Evolutionary conservation across 2,888 invertebrate species (phyloP).

Genomic region (Drosophila pseudotalamancana): DNA sequence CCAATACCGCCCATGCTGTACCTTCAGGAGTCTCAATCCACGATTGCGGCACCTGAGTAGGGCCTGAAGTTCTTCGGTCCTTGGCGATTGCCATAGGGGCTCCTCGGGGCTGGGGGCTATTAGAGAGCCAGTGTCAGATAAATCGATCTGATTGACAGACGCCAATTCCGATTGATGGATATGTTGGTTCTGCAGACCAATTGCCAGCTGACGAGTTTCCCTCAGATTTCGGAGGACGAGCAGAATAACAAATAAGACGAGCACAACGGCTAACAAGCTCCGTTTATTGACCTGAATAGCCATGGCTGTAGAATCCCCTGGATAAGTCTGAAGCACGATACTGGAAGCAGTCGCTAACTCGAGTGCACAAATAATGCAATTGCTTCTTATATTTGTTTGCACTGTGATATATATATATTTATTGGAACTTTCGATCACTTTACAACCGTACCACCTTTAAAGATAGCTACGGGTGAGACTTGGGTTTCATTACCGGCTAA

Average conservation of each 20-base stretch:
- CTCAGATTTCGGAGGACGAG: constrained; percentile 32
- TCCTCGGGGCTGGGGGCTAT: background rate
- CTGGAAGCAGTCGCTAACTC: background rate
- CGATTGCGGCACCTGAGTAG: constrained; percentile 70
- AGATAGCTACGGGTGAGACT: constrained; percentile 13
- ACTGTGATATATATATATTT: background rate
- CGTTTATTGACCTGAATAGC: constrained; percentile 16
- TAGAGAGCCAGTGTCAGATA: background rate
- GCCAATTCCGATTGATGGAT: fast-evolving
- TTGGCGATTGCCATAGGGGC: background rate
- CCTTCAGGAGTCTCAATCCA: constrained; percentile 51
- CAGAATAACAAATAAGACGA: constrained; percentile 13
- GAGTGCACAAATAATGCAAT: background rate
- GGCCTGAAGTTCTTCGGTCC: constrained; percentile 52
- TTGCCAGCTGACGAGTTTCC: background rate
- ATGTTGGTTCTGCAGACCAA: background rate
- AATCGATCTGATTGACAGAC: background rate
- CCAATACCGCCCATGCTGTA: constrained; percentile 84
- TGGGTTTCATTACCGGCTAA: constrained; percentile 1
- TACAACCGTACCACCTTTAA: background rate
- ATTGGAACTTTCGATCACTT: background rate
- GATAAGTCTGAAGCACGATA: background rate
- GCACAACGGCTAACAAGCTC: constrained; percentile 14
- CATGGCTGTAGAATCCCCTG: constrained; percentile 7
- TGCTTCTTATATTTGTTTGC: background rate